Evolutionary conservation across 2,797 vertebrate genomes (phyloP), one percentile per base, ranked within the genome.

Genomic region (Myotis planiceps): DNA sequence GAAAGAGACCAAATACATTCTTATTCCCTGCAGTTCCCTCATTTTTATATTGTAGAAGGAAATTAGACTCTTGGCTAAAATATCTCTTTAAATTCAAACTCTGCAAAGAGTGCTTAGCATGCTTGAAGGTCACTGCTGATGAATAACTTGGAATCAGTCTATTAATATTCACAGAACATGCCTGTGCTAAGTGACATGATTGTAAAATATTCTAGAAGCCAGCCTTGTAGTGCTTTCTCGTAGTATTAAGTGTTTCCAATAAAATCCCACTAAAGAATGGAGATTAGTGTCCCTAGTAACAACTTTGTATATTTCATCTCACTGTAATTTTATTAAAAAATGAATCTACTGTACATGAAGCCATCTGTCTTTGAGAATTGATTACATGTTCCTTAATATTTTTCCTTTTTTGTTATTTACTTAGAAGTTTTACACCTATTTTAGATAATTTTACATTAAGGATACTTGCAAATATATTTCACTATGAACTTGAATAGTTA

Each of bases 211-310:
- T 90, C 84, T 71, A 75, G 92, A 92, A 96, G 81, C 74, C 75
- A 69, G 75, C 69, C 42, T 72, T 86, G 32, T 82, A 75, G 63
- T 66, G 72, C 63, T 93, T 96, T 94, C 93, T 82, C 63, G 51
- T 88, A 96, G n/a, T 18, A 23, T 89, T 97, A 96, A 96, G 80
- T 92, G 60, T 97, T 97, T 96, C 84, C 90, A 94, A 84, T 96
- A 96, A 96, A 97, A 92, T 82, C 39, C 72, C 58, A 90, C 85
- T 93, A 96, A 92, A 85, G 71, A 94, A 85, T 39, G 34, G 74
- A 92, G 49, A 94, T 90, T 93, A 92, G 78, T 72, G 42, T 90
- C 88, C 80, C 78, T 47, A 32, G 39, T 75, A 94, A 92, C 92
- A 97, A 83, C 68, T 96, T 74, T 69, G 32, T 81, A 37, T 93